Evolutionary conservation across 1,140 invertebrate species (phyloP).

Genomic region (Battus philenor): DNA sequence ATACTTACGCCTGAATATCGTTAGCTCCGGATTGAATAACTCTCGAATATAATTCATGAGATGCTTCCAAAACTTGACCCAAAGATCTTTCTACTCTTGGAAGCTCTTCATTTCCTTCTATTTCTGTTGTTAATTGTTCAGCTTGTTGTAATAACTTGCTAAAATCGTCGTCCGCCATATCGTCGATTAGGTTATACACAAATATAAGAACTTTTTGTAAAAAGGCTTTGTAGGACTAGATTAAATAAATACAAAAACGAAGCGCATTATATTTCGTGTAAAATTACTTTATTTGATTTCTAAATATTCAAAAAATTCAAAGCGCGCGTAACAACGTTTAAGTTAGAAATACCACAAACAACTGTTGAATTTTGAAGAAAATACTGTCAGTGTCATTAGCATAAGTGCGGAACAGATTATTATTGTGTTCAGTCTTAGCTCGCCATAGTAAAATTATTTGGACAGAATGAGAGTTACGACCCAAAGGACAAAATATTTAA

Average conservation of each 20-base stretch:
- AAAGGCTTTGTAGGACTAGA: not conserved
- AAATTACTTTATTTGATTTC: too few relatives aligned
- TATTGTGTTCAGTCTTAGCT: too few relatives aligned
- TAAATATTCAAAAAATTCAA: too few relatives aligned
- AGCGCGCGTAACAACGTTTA: too few relatives aligned
- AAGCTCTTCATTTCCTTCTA: constrained; percentile 88
- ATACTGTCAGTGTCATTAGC: too few relatives aligned
- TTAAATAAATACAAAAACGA: not conserved
- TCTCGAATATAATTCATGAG: constrained; percentile 90
- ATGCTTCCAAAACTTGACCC: constrained; percentile 93
- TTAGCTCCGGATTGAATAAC: constrained; percentile 89
- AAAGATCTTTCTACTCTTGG: constrained; percentile 93
- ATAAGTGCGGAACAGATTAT: too few relatives aligned
- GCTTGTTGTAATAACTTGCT: constrained; percentile 92
- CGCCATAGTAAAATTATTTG: too few relatives aligned
- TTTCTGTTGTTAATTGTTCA: constrained; percentile 91
- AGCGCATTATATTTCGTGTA: not conserved
- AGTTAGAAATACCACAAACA: too few relatives aligned
- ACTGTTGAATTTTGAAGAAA: too few relatives aligned
- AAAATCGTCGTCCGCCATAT: constrained; percentile 79
- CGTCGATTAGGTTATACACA: constrained; percentile 39
- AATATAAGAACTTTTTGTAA: constrained; percentile 4
- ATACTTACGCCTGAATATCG: constrained; percentile 93
- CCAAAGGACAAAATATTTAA: too few relatives aligned
- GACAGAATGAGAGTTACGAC: too few relatives aligned